These are phyloP conservation scores for Eupithecia inturbata DNA, from an alignment of 2,888 invertebrate genomes.

Conservation along the genomic window DNA sequence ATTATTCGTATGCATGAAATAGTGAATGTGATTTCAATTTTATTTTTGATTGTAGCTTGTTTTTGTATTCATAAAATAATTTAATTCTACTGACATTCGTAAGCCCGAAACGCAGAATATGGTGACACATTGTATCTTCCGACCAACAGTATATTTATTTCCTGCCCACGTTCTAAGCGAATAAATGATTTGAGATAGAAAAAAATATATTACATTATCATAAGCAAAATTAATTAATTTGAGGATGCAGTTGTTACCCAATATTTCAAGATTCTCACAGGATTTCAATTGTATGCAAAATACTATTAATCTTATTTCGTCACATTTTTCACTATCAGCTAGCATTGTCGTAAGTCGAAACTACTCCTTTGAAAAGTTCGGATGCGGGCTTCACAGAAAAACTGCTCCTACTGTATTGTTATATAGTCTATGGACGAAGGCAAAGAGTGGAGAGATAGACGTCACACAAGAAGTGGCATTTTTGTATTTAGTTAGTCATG, in stretches of 20 bases:
- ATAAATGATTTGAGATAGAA: no score
- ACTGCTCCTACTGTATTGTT: constrained; percentile 20
- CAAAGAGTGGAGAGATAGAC: constrained; percentile 9
- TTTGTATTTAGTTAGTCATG: neutral
- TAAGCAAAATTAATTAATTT: neutral
- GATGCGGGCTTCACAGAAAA: constrained; percentile 25
- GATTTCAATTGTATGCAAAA: neutral
- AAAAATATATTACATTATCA: neutral
- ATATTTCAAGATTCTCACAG: neutral
- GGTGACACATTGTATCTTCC: no score
- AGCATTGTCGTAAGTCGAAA: constrained; percentile 20
- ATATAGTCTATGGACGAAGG: constrained; percentile 18
- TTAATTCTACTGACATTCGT: no score
- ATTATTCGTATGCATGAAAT: no score
- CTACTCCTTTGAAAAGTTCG: constrained; percentile 32
- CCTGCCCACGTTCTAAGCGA: no score
- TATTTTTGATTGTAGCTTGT: no score
- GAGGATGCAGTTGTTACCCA: neutral
- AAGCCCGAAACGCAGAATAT: no score
- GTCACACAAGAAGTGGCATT: neutral
- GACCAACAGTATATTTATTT: no score
- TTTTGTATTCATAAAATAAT: no score
- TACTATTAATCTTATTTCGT: constrained; percentile 5
- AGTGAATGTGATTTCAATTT: no score
- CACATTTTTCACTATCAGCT: constrained; percentile 14